Evolutionary conservation across 2,113 vertebrate species (phyloP), one percentile per base, ranked within the genome.

Genomic region (Nycticebus coucang): DNA sequence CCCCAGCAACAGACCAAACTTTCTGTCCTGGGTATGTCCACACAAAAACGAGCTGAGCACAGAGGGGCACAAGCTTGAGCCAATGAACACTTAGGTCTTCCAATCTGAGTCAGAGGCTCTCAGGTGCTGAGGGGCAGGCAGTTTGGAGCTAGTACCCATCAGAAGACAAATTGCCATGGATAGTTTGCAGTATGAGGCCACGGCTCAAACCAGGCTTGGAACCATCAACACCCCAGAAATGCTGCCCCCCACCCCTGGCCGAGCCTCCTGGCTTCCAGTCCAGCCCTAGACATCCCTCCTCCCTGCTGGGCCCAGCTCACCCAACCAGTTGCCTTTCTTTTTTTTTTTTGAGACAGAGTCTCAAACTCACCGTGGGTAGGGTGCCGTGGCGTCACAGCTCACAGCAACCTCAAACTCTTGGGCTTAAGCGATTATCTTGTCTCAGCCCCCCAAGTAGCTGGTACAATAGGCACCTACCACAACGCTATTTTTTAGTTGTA

Each of bases 231-330:
- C 17, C 45, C 55, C 11, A 0, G 15, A 14, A 0, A 11, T 59
- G 30, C 45, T 8, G 9, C 9, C 53, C 62, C 64, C 28, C 24
- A 9, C 45, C 7, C 45, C 45, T 50, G 10, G 45, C 45, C 45
- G 9, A 35, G 69, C 19, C 9, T 35, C 18, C 18, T 0, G 10
- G 45, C 45, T 50, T 50, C 35, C 3, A 6, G 33, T 68, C 30
- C 12, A 15, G 3, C 30, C 84, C 13, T 59, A 26, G 24, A 22
- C 9, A 22, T 7, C 74, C 66, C 33, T 7, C 21, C 24, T 14
- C 28, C 35, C 57, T 19, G 1, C n/a, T 13, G 1, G 28, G 71
- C 10, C 35, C 3, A 0, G 6, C 5, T 6, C 1, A 13, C 15
- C 26, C 37, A 19, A 12, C 37, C 22, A 35, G 30, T 10, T 26